Evolutionary conservation across 2,888 invertebrate species (phyloP).

Genomic region (Osedax fenrisi): DNA sequence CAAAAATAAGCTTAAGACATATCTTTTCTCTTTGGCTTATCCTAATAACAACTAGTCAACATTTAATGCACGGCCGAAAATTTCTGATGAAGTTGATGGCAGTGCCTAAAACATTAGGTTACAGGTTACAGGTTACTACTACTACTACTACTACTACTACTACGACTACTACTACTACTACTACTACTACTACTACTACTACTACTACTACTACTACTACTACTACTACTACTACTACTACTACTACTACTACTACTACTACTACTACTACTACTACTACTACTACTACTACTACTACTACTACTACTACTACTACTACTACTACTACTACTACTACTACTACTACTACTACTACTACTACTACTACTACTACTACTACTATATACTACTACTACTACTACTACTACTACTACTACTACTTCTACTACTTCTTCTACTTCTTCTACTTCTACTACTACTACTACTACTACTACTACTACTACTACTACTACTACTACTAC

Average conservation of each 20-base stretch:
- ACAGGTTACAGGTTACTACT: too few relatives aligned
- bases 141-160: too few relatives aligned
- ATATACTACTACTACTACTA: slow-evolving; percentile 30
- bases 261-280: slow-evolving; percentile 34
- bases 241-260: slow-evolving; percentile 33
- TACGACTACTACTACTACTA: too few relatives aligned
- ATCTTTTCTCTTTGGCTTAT: too few relatives aligned
- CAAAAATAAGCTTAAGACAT: too few relatives aligned
- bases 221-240: slow-evolving; percentile 32
- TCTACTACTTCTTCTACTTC: slow-evolving; percentile 29
- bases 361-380: slow-evolving; percentile 30
- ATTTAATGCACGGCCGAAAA: too few relatives aligned
- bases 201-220: slow-evolving; percentile 33
- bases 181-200: slow-evolving; percentile 31
- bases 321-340: slow-evolving; percentile 29
- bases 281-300: slow-evolving; percentile 32
- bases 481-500: too few relatives aligned
- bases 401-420: slow-evolving; percentile 28
- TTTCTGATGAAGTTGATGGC: too few relatives aligned
- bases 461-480: slow-evolving; percentile 29
- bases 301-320: slow-evolving; percentile 29
- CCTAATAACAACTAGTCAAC: too few relatives aligned
- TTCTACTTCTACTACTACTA: slow-evolving; percentile 27
- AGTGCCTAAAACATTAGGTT: too few relatives aligned
- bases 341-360: slow-evolving; percentile 28